Evolutionary conservation across 2,888 invertebrate genomes (phyloP).

Genomic region (Aspidiotus rigidus): DNA sequence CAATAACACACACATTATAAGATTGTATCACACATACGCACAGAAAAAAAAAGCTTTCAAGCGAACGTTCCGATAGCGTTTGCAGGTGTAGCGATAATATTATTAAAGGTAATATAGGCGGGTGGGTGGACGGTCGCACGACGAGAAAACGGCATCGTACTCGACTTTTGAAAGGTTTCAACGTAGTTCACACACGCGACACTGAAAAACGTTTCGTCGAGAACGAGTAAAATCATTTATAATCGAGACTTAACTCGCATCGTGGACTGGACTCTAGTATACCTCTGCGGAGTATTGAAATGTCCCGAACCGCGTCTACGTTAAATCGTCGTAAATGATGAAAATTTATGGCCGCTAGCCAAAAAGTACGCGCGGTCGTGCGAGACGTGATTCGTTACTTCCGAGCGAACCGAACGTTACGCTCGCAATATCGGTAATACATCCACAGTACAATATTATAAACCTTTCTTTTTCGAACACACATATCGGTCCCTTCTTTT

Average conservation of each 20-base stretch:
- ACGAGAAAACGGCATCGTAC: too few relatives aligned
- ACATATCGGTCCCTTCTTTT: too few relatives aligned
- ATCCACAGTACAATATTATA: too few relatives aligned
- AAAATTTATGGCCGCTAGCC: conserved; percentile 20
- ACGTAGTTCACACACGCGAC: not conserved
- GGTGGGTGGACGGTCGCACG: too few relatives aligned
- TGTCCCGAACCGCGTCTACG: not conserved
- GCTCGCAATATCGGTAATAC: too few relatives aligned
- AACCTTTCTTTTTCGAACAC: too few relatives aligned
- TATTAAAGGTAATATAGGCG: too few relatives aligned
- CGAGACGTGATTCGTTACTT: not conserved
- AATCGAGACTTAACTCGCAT: conserved; percentile 9
- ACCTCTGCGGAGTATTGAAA: not conserved
- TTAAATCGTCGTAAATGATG: conserved; percentile 13
- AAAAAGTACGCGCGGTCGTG: conserved; percentile 15
- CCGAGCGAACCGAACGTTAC: not conserved
- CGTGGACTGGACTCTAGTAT: not conserved
- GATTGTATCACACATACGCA: not conserved
- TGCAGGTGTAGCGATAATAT: too few relatives aligned
- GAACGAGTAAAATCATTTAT: conserved; percentile 10
- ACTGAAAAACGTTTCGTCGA: not conserved
- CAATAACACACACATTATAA: too few relatives aligned
- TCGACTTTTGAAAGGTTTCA: not conserved
- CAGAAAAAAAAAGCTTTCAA: not conserved
- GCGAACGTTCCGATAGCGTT: not conserved